These are phyloP conservation scores for Brenthis daphne DNA, from an alignment of 2,888 invertebrate species.

Conservation along the genomic window DNA sequence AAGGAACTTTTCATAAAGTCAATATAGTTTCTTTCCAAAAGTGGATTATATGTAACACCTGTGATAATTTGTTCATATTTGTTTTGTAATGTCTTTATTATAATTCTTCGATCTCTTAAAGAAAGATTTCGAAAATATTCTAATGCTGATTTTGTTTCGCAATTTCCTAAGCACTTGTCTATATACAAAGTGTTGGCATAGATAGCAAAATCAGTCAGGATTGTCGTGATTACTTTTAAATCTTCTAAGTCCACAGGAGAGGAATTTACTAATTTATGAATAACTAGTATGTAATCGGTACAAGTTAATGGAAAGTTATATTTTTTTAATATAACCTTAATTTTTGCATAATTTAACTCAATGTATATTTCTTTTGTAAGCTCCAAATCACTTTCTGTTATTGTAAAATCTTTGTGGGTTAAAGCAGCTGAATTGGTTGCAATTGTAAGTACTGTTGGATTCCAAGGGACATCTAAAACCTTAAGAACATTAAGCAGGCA, in stretches of 20 bases:
- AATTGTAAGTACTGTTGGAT: conserved; percentile 56
- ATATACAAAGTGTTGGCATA: conserved; percentile 67
- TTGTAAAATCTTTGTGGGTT: conserved; percentile 63
- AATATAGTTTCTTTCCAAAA: conserved; percentile 69
- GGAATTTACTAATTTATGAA: conserved; percentile 65
- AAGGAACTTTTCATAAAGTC: conserved; percentile 73
- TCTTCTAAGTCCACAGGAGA: conserved; percentile 62
- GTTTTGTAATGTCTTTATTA: conserved; percentile 58
- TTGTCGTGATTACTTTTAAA: conserved; percentile 61
- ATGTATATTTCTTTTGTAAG: conserved; percentile 69
- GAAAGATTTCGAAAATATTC: conserved; percentile 61
- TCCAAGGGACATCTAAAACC: conserved; percentile 75
- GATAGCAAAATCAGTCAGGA: conserved; percentile 56
- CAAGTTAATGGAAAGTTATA: conserved; percentile 71
- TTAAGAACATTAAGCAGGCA: conserved; percentile 71
- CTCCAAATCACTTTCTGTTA: conserved; percentile 60
- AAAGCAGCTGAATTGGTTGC: conserved; percentile 63
- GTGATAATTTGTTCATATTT: conserved; percentile 73
- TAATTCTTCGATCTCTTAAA: conserved; percentile 55
- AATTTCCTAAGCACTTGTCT: conserved; percentile 65
- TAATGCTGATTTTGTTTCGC: conserved; percentile 65
- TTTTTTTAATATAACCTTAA: conserved; percentile 74
- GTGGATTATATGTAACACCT: conserved; percentile 47
- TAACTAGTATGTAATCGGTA: conserved; percentile 65
- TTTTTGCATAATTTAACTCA: conserved; percentile 71